Evolutionary conservation across 1,140 invertebrate genomes (phyloP).

Genomic region (Elymnias hypermnestra): DNA sequence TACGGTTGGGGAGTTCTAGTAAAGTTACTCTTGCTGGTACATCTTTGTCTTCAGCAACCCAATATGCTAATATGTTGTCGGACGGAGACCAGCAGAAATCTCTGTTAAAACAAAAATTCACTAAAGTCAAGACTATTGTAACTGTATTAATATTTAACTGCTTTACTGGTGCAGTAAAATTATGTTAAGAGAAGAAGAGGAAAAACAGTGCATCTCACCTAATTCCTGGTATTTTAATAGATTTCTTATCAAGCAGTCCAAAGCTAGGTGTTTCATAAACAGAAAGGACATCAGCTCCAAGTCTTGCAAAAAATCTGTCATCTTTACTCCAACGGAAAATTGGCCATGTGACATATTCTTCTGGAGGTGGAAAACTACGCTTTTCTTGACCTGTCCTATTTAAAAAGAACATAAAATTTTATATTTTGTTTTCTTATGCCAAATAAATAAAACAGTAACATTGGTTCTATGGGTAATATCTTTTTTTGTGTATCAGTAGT

Average conservation of each 20-base stretch:
- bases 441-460: too few relatives aligned
- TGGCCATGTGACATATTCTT: slow-evolving; percentile 88
- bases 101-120: slow-evolving; percentile 45
- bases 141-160: too few relatives aligned
- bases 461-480: too few relatives aligned
- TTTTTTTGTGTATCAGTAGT: too few relatives aligned
- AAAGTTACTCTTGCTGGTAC: slow-evolving; percentile 91
- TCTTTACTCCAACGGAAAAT: slow-evolving; percentile 98
- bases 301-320: slow-evolving; percentile 96
- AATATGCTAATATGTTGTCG: slow-evolving; percentile 97
- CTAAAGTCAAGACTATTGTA: not conserved
- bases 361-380: slow-evolving; percentile 91
- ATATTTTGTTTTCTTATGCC: too few relatives aligned
- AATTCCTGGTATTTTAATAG: slow-evolving; percentile 93
- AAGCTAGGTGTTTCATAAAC: slow-evolving; percentile 98
- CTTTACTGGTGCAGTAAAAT: too few relatives aligned
- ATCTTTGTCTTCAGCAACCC: slow-evolving; percentile 98
- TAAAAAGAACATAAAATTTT: too few relatives aligned
- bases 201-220: slow-evolving; percentile 43
- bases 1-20: slow-evolving; percentile 90
- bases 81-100: slow-evolving; percentile 99
- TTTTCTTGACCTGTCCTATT: slow-evolving; percentile 91
- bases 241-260: slow-evolving; percentile 94
- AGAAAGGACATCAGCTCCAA: slow-evolving; percentile 90
- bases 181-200: too few relatives aligned